Percentiles rank a stretch among this genome's conserved stretches.
phyloP scores from a whole-genome alignment of 1,140 invertebrate species.

The Acyrthosiphon pisum region DNA sequence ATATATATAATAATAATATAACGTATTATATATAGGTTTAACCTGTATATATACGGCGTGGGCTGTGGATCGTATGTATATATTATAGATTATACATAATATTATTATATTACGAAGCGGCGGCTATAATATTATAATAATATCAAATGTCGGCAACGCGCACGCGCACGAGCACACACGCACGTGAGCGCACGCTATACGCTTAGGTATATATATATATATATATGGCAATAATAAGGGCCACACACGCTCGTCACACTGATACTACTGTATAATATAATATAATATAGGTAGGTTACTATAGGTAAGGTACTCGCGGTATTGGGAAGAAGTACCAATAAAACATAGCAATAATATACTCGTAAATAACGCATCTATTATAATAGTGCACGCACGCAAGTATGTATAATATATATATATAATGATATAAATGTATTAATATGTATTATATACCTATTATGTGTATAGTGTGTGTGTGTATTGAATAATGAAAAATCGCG shows the following conservation, averaged over 20 bases:
- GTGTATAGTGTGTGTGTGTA: not conserved
- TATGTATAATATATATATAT: too few species aligned
- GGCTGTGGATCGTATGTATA: not conserved
- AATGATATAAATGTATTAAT: not conserved
- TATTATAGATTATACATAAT: not conserved
- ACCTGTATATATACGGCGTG: too few species aligned
- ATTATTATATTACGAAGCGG: not conserved
- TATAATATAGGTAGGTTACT: too few species aligned
- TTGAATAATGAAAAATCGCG: not conserved
- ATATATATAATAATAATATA: not conserved
- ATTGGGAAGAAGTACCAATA: not conserved
- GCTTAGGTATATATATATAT: not conserved
- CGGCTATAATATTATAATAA: not conserved
- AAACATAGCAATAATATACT: not conserved
- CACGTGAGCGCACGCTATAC: not conserved
- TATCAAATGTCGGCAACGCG: not conserved
- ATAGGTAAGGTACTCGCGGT: not conserved
- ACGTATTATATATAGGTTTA: too few species aligned
- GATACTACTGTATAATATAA: not conserved
- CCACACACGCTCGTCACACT: not conserved
- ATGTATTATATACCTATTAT: not conserved
- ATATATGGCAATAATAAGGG: not conserved
- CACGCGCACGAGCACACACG: too few species aligned
- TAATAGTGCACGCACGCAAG: not conserved
- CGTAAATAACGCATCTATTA: not conserved